A percentile compares a stretch with the other conserved stretches of the same genome.
Evolutionary conservation across 2,888 invertebrate genomes (phyloP).

Genomic region (Hirtodrosophila duncani): DNA sequence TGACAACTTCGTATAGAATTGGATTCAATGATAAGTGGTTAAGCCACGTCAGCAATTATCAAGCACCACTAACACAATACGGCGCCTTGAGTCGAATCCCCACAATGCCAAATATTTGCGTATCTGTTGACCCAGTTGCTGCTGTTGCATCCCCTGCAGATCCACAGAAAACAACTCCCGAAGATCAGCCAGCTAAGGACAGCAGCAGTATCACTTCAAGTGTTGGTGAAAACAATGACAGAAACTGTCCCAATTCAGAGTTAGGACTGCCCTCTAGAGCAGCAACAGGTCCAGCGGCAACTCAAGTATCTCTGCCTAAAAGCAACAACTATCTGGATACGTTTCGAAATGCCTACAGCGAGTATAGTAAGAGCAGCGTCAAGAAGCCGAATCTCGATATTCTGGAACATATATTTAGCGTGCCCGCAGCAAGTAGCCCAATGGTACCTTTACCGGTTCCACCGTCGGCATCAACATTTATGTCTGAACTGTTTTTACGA

Average conservation of each 20-base stretch:
- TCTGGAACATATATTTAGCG: slow-evolving; percentile 39
- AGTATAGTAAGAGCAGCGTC: slow-evolving; percentile 1
- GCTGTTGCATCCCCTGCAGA: no score
- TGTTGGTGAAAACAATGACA: not conserved
- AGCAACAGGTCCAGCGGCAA: slow-evolving; percentile 10
- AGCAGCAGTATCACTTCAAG: not conserved
- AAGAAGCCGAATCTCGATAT: slow-evolving; percentile 19
- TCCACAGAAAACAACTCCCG: not conserved
- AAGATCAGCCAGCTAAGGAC: not conserved
- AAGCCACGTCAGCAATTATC: not conserved
- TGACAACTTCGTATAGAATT: no score
- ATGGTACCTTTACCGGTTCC: no score
- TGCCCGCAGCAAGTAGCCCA: no score
- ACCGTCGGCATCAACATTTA: slow-evolving; percentile 20
- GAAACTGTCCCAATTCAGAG: not conserved
- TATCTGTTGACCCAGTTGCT: not conserved
- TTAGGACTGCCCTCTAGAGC: slow-evolving; percentile 11
- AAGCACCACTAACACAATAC: not conserved
- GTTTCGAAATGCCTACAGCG: slow-evolving; percentile 10
- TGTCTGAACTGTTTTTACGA: slow-evolving; percentile 52
- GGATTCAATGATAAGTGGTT: not conserved
- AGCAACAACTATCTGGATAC: slow-evolving; percentile 12
- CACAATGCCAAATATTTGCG: slow-evolving; percentile 6
- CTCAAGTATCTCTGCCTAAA: not conserved
- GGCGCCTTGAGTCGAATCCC: not conserved